Percentiles rank a stretch among this genome's conserved stretches.
phyloP scores from a whole-genome alignment of 1,140 invertebrate species.

The Lasaia peninsularis region DNA sequence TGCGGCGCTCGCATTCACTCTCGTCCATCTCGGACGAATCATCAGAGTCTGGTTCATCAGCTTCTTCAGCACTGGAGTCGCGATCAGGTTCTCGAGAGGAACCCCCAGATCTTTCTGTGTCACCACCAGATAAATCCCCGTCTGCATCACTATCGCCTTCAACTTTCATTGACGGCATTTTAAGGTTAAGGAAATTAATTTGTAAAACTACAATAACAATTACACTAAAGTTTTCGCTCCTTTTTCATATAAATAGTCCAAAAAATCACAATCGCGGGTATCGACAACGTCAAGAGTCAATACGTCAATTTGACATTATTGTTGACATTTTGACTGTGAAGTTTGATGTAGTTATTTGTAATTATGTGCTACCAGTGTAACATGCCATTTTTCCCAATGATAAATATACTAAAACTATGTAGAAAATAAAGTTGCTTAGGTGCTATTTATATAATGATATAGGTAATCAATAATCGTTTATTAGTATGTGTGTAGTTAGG shows the following conservation, averaged over 20 bases:
- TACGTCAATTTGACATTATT: constrained; percentile 14
- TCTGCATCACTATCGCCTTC: constrained; percentile 78
- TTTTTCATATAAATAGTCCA: constrained; percentile 21
- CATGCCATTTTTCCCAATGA: no score
- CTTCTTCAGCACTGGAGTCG: constrained; percentile 84
- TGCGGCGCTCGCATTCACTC: constrained; percentile 90
- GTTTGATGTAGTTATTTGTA: no score
- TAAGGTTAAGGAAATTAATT: not conserved
- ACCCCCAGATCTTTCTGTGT: constrained; percentile 80
- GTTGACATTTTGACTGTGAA: not conserved
- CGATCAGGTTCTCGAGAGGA: constrained; percentile 80
- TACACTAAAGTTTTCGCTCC: constrained; percentile 31
- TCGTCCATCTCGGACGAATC: constrained; percentile 95
- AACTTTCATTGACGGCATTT: constrained; percentile 78
- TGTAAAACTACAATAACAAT: not conserved
- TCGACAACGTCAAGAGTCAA: constrained; percentile 22
- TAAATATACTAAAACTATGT: no score
- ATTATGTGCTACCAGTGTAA: no score
- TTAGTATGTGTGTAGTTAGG: no score
- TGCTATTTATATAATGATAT: no score
- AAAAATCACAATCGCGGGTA: constrained; percentile 19
- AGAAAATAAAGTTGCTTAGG: no score
- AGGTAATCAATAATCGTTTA: no score
- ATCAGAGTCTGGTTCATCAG: constrained; percentile 86
- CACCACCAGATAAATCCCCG: constrained; percentile 80